Conservation (phyloP, 2,113 vertebrate genomes). For the Scolopax mira region DNA sequence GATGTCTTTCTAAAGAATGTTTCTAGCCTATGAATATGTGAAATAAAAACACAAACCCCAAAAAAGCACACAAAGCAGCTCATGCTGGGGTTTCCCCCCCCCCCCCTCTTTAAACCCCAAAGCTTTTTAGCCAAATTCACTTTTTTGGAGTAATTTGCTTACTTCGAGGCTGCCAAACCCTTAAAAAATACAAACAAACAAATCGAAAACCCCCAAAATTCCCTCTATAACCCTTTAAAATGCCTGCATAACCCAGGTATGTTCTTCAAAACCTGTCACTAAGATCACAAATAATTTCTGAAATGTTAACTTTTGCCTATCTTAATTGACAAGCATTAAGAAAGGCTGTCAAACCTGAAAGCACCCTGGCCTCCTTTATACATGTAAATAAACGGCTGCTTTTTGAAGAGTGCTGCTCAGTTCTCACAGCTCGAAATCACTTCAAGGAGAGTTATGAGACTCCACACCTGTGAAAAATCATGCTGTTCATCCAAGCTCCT, state of each 20-base stretch:
- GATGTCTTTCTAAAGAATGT: background rate
- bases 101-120: background rate
- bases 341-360: background rate
- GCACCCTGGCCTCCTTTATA: background rate
- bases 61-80: background rate
- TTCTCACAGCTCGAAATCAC: background rate
- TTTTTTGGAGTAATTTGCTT: background rate
- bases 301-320: background rate
- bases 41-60: background rate
- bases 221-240: background rate
- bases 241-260: background rate
- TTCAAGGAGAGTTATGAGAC: background rate
- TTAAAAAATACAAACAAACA: background rate
- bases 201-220: background rate
- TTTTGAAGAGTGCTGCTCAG: background rate
- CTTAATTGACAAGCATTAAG: background rate
- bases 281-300: background rate
- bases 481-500: background rate
- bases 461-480: background rate
- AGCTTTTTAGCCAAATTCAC: background rate
- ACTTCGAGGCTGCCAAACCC: background rate
- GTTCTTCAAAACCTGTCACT: background rate
- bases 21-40: background rate
- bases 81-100: background rate
- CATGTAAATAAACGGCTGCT: background rate